Base-by-base conservation (phyloP, 2,888 invertebrate genomes). In the Leucophenga montana region DNA sequence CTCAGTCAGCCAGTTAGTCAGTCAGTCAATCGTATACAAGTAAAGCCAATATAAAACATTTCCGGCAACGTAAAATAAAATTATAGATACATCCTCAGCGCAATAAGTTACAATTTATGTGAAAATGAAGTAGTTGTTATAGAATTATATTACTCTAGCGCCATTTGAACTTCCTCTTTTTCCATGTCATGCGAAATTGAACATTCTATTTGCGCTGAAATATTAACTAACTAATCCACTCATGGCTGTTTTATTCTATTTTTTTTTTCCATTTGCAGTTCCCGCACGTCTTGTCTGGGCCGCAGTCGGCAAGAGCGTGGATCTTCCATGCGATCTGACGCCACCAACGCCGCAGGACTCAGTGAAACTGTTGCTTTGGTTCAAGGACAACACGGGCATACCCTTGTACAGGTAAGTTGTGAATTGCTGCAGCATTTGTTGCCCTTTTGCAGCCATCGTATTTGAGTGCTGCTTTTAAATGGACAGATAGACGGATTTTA, bases 311-410 rank as follows among this genome's bases (percentile, higher is more conserved):
- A 92, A 92, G 68, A 92, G 93, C 85, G 94, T 94, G 22, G 92
- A 93, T 68, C 90, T 97, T 76, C 96, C 96, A 0, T 97, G 97
- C 90, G 95, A 96, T 89, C 91, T 96, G 75, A 92, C 92, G 66
- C 92, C 94, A 44, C 92, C 95, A 0, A 91, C 92, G 27, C 91
- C 92, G 0, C 91, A 91, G 66, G 93, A 95, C 78, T 90, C 91
- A 68, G 94, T 95, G 59, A 95, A 93, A 83, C 93, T 96, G 92
- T 92, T 96, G 83, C 92, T 97, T 73, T 96, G 96, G 96, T 96
- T 96, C 91, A 96, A 95, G 88, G 96, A 95, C 85, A 91, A 92
- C 64, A 92, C 92, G 66, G 93, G 95, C 71, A 95, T 96, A 91
- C 96, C 96, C 13, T 91, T 96, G 69, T 96, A 96, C 89, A 96